These are phyloP conservation scores for Helobdella robusta DNA, from an alignment of 2,888 invertebrate species.

Conservation along the genomic window DNA sequence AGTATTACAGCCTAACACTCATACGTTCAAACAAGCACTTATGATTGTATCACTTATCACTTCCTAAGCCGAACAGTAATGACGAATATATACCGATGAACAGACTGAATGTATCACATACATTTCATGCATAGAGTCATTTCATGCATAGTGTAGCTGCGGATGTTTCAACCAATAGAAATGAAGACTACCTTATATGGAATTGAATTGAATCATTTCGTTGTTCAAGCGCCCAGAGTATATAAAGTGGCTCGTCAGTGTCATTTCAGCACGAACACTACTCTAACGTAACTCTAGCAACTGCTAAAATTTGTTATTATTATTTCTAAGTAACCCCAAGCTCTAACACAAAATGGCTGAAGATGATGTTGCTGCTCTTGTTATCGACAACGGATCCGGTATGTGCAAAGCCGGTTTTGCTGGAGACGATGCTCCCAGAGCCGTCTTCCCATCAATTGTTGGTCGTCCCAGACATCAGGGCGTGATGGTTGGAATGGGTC, in stretches of 20 bases:
- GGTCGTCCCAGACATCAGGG: constrained; percentile 56
- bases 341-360: constrained; percentile 3
- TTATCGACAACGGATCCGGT: constrained; percentile 57
- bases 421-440: constrained; percentile 65
- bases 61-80: too few relatives aligned
- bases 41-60: too few relatives aligned
- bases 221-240: not conserved
- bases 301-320: too few relatives aligned
- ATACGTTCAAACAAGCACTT: too few relatives aligned
- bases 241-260: not conserved
- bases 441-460: constrained; percentile 74
- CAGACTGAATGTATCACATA: too few relatives aligned
- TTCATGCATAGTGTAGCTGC: too few relatives aligned
- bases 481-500: constrained; percentile 36
- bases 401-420: constrained; percentile 67
- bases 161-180: constrained; percentile 23
- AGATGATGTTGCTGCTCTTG: constrained; percentile 53
- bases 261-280: too few relatives aligned
- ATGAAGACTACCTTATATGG: constrained; percentile 23
- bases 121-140: too few relatives aligned
- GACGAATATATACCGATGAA: too few relatives aligned
- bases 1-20: too few relatives aligned
- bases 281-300: too few relatives aligned
- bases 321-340: too few relatives aligned
- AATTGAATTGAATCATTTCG: not conserved